These are phyloP conservation scores for Stenolophus ochropezus DNA, from an alignment of 2,888 invertebrate species.

Conservation along the genomic window DNA sequence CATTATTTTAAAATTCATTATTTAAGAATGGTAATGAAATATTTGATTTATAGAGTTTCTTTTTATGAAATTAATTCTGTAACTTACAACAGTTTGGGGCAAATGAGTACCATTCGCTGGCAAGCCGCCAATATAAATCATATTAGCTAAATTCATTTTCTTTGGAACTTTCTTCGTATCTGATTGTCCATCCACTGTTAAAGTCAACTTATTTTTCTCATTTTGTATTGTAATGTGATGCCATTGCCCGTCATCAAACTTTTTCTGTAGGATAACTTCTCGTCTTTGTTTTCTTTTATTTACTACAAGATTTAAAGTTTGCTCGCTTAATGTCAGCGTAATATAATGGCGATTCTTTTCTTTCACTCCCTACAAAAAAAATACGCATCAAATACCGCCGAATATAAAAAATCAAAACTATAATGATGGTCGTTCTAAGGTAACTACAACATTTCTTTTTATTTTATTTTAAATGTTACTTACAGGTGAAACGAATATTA, in stretches of 20 bases:
- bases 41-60: too few species aligned
- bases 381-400: neutral
- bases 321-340: conserved; percentile 82
- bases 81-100: conserved; percentile 72
- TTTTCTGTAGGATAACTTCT: conserved; percentile 79
- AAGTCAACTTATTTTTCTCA: conserved; percentile 78
- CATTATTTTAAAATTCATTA: too few species aligned
- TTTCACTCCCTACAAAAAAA: conserved; percentile 76
- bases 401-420: too few species aligned
- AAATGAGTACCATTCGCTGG: conserved; percentile 76
- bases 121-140: conserved; percentile 87
- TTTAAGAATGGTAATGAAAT: too few species aligned
- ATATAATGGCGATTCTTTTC: conserved; percentile 81
- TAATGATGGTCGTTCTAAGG: too few species aligned
- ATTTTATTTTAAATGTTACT: conserved; percentile 63
- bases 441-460: too few species aligned
- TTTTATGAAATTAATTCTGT: too few species aligned
- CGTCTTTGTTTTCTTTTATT: conserved; percentile 80
- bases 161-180: conserved; percentile 78
- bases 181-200: conserved; percentile 78
- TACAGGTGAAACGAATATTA: conserved; percentile 86
- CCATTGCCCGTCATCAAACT: conserved; percentile 89
- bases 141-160: conserved; percentile 80
- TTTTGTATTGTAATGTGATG: conserved; percentile 83
- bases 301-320: conserved; percentile 82